phyloP scores from a whole-genome alignment of 2,888 invertebrate genomes.

The Acanthosepion lycidas region DNA sequence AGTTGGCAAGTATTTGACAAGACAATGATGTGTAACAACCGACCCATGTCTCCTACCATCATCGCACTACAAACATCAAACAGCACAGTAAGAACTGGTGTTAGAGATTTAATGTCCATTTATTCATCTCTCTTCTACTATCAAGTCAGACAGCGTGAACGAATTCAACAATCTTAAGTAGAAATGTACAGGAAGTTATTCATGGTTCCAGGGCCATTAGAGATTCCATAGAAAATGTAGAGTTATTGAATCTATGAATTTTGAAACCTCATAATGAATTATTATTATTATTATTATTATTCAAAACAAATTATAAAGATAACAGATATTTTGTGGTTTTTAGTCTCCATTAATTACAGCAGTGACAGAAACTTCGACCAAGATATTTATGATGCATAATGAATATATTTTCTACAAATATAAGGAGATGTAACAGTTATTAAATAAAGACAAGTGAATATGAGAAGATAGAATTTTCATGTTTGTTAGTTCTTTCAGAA shows the following conservation, averaged over 20 bases:
- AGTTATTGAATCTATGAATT: background rate
- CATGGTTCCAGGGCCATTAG: background rate
- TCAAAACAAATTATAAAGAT: background rate
- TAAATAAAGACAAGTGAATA: background rate
- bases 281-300: background rate
- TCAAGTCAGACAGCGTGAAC: background rate
- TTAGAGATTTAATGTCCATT: background rate
- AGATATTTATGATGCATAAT: background rate
- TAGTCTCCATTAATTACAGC: background rate
- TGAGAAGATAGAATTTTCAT: background rate
- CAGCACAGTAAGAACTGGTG: background rate
- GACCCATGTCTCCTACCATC: background rate
- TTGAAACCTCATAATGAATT: constrained; percentile 20
- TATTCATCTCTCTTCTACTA: background rate
- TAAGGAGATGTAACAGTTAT: background rate
- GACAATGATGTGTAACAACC: background rate
- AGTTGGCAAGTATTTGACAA: background rate
- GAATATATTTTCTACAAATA: background rate
- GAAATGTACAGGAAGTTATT: background rate
- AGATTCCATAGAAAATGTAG: constrained; percentile 8
- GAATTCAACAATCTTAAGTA: background rate
- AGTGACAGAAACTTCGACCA: background rate
- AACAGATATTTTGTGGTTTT: background rate
- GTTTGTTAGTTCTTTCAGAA: background rate
- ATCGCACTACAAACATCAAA: background rate